A percentile compares a stretch with the other conserved stretches of the same genome.
phyloP scores from a whole-genome alignment of 2,888 invertebrate species.

The Anthoptus insignis region DNA sequence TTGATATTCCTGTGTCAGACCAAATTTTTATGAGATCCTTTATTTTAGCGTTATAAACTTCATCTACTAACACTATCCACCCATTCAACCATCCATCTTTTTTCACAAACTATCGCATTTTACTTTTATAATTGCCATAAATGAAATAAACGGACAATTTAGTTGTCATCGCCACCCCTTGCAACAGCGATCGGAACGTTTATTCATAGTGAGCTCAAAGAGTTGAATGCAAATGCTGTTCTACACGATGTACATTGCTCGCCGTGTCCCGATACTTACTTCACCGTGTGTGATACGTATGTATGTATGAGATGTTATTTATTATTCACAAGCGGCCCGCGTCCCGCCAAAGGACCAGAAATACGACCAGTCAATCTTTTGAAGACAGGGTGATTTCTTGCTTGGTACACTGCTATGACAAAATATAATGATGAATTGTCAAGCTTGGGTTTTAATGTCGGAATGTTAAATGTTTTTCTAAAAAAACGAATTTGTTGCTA shows the following conservation, averaged over 20 bases:
- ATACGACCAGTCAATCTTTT: slow-evolving; percentile 33
- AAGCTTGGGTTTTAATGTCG: no score
- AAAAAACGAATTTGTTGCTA: no score
- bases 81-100: no score
- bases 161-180: slow-evolving; percentile 48
- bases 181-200: slow-evolving; percentile 36
- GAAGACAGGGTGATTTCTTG: slow-evolving; percentile 21
- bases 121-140: no score
- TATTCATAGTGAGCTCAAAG: slow-evolving; percentile 64
- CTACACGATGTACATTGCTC: slow-evolving; percentile 67
- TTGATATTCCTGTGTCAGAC: no score
- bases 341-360: slow-evolving; percentile 30
- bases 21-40: no score
- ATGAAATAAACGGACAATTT: not conserved
- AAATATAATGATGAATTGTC: slow-evolving; percentile 32
- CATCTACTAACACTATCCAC: no score
- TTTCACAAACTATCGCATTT: no score
- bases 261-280: slow-evolving; percentile 50
- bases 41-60: no score
- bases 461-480: no score
- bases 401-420: slow-evolving; percentile 13
- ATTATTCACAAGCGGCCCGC: slow-evolving; percentile 54
- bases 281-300: slow-evolving; percentile 50
- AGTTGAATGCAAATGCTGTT: slow-evolving; percentile 64
- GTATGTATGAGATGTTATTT: slow-evolving; percentile 64